Conservation (phyloP, 2,888 invertebrate species). For the Eupithecia exiguata region DNA sequence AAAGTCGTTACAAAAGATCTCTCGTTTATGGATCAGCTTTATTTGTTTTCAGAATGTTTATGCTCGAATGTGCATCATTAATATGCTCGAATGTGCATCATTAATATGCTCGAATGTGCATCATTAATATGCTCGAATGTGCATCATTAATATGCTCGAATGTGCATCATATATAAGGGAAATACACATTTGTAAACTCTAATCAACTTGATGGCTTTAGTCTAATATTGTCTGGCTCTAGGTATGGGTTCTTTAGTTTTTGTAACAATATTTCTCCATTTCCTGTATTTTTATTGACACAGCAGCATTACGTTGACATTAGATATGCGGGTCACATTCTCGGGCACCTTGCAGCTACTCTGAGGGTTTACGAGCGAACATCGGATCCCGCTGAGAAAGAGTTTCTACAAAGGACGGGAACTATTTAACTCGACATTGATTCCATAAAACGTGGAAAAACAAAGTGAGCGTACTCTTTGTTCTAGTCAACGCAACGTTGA, state of each 20-base stretch:
- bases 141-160: too few species aligned
- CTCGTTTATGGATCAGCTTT: background rate
- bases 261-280: background rate
- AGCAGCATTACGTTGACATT: conserved; percentile 13
- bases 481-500: background rate
- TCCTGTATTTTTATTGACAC: background rate
- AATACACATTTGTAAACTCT: background rate
- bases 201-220: background rate
- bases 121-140: background rate
- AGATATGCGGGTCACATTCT: conserved; percentile 30
- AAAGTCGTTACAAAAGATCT: background rate
- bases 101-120: background rate
- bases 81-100: background rate
- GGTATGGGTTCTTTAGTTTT: background rate
- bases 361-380: background rate
- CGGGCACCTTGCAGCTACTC: conserved; percentile 29
- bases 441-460: background rate
- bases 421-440: background rate
- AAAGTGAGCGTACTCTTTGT: background rate
- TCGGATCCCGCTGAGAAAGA: conserved; percentile 23
- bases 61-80: background rate
- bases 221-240: too few species aligned
- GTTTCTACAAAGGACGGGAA: conserved; percentile 3
- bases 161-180: too few species aligned
- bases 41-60: background rate